Conservation (phyloP, 2,888 invertebrate species). For the Pseudanteris insignis region DNA sequence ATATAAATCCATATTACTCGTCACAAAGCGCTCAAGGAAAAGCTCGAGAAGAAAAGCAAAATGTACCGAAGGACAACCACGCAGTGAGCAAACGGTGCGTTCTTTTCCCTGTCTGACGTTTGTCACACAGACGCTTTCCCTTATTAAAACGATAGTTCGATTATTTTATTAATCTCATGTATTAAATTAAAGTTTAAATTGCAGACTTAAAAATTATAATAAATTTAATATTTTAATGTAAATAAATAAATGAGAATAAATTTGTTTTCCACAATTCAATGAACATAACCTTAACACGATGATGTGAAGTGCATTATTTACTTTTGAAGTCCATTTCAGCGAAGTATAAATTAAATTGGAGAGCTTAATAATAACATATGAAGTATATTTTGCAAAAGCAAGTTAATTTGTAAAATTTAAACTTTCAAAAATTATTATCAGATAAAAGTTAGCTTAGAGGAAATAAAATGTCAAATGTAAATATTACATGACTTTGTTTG, state of each 20-base stretch:
- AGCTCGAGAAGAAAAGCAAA: constrained; percentile 83
- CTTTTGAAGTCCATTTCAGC: background rate
- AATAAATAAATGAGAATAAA: no score
- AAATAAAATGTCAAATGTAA: background rate
- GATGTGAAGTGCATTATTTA: background rate
- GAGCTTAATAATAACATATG: no score
- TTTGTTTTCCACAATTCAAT: no score
- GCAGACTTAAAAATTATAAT: no score
- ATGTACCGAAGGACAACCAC: constrained; percentile 79
- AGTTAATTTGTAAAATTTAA: no score
- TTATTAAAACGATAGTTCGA: no score
- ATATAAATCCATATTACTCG: constrained; percentile 83
- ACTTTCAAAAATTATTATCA: no score
- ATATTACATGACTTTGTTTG: constrained; percentile 8
- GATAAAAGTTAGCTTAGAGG: no score
- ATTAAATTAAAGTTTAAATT: no score
- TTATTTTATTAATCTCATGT: no score
- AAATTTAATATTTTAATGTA: no score
- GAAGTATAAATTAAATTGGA: background rate
- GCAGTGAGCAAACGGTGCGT: constrained; percentile 89
- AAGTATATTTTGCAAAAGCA: no score
- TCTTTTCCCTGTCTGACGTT: constrained; percentile 10
- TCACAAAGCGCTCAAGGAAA: constrained; percentile 78
- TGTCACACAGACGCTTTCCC: constrained; percentile 14
- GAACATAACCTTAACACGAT: constrained; percentile 1